Percentiles rank a stretch among this genome's conserved stretches.
These are phyloP conservation scores for Junonia oenone DNA, from an alignment of 2,888 invertebrate species.

Conservation along the genomic window DNA sequence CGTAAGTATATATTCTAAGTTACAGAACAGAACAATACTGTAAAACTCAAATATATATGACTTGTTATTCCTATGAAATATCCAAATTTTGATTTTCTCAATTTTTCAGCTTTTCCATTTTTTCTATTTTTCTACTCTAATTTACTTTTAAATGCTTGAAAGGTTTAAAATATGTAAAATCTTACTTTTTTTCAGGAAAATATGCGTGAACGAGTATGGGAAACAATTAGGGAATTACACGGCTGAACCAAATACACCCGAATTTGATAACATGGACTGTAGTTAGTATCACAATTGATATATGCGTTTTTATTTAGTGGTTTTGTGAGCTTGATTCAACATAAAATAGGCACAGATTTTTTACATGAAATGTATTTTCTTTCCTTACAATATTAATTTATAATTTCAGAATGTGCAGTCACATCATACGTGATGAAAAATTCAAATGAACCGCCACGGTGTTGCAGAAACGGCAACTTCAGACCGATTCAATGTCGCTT, in stretches of 20 bases:
- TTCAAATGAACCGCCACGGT: constrained; percentile 71
- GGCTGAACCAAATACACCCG: constrained; percentile 52
- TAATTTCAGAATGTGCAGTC: constrained; percentile 81
- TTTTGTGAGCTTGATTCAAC: too few species aligned
- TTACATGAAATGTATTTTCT: neutral
- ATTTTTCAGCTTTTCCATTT: too few species aligned
- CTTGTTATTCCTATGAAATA: too few species aligned
- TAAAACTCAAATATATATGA: too few species aligned
- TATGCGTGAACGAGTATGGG: constrained; percentile 81
- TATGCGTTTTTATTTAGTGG: too few species aligned
- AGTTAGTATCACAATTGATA: constrained; percentile 72
- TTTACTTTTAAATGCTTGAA: too few species aligned
- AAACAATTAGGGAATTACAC: constrained; percentile 69
- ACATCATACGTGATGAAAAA: constrained; percentile 64
- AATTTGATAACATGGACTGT: constrained; percentile 76
- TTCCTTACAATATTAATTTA: neutral
- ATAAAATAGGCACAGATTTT: too few species aligned
- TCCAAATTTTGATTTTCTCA: too few species aligned
- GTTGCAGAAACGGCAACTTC: constrained; percentile 83
- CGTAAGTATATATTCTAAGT: too few species aligned
- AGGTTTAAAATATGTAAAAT: constrained; percentile 41
- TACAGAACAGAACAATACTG: too few species aligned
- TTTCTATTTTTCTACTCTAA: too few species aligned
- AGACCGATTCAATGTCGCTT: constrained; percentile 80
- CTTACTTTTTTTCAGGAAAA: constrained; percentile 54